Evolutionary conservation across 1,140 invertebrate species (phyloP), one percentile per base, ranked within the genome.

Genomic region (Drosophila pseudoobscura): DNA sequence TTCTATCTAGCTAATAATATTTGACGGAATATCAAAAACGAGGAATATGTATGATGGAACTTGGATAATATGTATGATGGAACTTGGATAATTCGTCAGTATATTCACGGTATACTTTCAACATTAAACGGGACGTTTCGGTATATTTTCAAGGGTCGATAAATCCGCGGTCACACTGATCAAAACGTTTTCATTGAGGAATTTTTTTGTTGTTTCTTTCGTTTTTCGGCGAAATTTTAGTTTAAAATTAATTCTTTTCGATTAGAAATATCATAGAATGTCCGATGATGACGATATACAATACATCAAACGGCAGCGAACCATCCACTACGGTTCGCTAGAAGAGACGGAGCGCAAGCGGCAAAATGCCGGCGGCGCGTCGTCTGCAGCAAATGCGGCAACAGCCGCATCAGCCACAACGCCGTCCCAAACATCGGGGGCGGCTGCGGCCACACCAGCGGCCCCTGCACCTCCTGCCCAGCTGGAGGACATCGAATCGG

Each of bases 241-340:
- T 87, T 87, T 87, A 76, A 87, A 87, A 88, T 87, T 88, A 78
- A 87, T 87, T 87, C 56, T 83, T 72, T 60, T 56, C 47, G 52
- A 63, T 49, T 55, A 43, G 54, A 26, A 65, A 45, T 35, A 53
- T n/a, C 44, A 53, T n/a, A 85, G 45, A 74, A 98, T 98, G 97
- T 97, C 96, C 29, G 97, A 98, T 89, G 97, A 98, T 68, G 96
- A 97, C 77, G 96, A 97, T 89, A 84, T 96, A 46, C 91, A 93
- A 47, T 95, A 95, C 73, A 92, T 95, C 0, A 97, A 97, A 90
- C 95, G 95, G 63, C 93, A 94, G 60, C 96, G 96, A 89, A 94
- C 94, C 0, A 93, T 97, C 2, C 96, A 98, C 87, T 98, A 97
- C 94, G 97, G 96, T 26, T 97, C 96, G 3, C 91, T 98, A 68